Evolutionary conservation across 2,888 invertebrate species (phyloP), one percentile per base, ranked within the genome.

Genomic region (Nebria salina): DNA sequence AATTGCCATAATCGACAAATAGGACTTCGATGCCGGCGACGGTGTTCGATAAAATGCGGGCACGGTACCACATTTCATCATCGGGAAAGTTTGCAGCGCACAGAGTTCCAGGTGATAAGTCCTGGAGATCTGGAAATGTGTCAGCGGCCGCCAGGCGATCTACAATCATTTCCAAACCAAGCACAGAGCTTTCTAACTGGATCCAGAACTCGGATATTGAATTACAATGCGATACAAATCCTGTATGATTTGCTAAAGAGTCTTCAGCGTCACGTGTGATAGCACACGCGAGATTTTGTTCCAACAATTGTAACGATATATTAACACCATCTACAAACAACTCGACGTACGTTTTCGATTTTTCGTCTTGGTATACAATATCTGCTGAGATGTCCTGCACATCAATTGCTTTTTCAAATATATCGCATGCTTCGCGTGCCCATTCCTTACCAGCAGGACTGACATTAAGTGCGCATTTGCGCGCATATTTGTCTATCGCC

Each of bases 141-240:
- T 90, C 88, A 5, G 91, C 90, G n/a, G 88, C 87, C 6, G 89
- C 86, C 83, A 94, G 88, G 83, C 90, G 90, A 70, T 92, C 91
- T 0, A 91, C 91, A n/a, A 94, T 90, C 85, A 91, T 91, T 85
- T 93, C 93, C 7, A 94, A 87, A 82, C 91, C 91, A 1, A 90
- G 86, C 0, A 90, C 88, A 13, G 90, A 89, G n/a, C 92, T 92
- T 85, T 94, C 95, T 83, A 93, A 88, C 84, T 94, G 95, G 7
- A 96, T 90, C 89, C 94, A 95, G 86, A 96, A 95, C 83, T 95
- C 94, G 34, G 92, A 91, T 0, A 93, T 91, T 0, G 93, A 92
- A 85, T 93, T 93, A 0, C 93, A 90, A 84, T 93, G 93, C 85
- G 93, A 93, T 1, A 95, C 90, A 85, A 92, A 93, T 11, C 93